Base-by-base conservation (phyloP, 1,140 invertebrate species). In the Heliconius hewitsoni region DNA sequence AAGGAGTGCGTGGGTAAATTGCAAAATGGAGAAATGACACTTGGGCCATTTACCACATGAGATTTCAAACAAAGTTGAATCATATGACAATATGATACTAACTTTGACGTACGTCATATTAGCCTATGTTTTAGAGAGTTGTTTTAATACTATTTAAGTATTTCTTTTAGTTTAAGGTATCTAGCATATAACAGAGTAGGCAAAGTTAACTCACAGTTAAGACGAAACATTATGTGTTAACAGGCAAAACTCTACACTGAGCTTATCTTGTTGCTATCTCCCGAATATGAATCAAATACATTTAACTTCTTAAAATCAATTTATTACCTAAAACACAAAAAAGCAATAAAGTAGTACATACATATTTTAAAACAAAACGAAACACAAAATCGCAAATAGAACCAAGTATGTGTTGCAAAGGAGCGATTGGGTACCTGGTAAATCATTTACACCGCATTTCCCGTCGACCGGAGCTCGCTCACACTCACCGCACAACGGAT, bases 1-100 rank as follows among this genome's bases (percentile, higher is more conserved):
- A 37, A 60, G 13, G 27, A 66, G 60, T 57, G 0, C 9, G 27
- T 66, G 60, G 60, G 11, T 66, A 66, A 66, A 66, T 66, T 74
- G 73, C 27, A 74, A 52, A 34, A 18, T 72, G 18, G 9, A 55
- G 23, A 9, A 74, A 55, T 27, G 27, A 74, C 46, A 27, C 50
- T 74, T 27, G 13, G 50, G 73, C 73, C 73, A 55, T 74, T 74
- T 74, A 74, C 46, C 50, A 27, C 30, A 73, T 46, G 42, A 73
- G 37, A 34, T 71, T 71, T 39, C 34, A 39, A 57, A 57, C 4
- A 6, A 37, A 34, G 70, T 30, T 71, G 23, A 27, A 18, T 27
- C n/a, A 42, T 73, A 16, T 16, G 46, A 42, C 39, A 73, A 52
- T 27, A 46, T 73, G 72, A 55, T 74, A 30, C 37, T 23, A 16